phyloP scores from a whole-genome alignment of 2,797 vertebrate genomes.

The Siniperca obscura region DNA sequence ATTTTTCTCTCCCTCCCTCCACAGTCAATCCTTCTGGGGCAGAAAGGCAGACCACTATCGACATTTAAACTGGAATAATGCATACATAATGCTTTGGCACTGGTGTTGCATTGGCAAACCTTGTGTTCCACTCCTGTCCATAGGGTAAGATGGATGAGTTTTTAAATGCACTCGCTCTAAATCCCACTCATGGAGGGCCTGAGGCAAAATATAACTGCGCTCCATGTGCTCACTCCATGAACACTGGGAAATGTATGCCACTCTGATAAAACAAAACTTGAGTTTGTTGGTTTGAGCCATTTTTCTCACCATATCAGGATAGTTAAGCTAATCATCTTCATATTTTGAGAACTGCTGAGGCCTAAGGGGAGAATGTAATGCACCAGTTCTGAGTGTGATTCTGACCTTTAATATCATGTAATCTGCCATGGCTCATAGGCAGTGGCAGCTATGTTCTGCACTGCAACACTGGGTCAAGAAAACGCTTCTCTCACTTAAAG shows the following conservation, averaged over 20 bases:
- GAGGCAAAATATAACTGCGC: constrained; percentile 36
- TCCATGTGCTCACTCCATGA: constrained; percentile 23
- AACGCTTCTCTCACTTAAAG: neutral
- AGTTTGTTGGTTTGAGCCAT: constrained; percentile 20
- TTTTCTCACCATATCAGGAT: constrained; percentile 19
- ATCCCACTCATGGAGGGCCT: constrained; percentile 38
- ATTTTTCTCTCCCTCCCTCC: constrained; percentile 29
- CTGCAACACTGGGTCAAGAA: constrained; percentile 1
- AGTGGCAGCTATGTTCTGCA: neutral
- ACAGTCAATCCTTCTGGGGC: constrained; percentile 50
- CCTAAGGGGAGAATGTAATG: neutral
- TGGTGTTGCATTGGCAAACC: constrained; percentile 42
- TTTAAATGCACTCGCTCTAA: constrained; percentile 51
- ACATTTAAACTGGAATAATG: constrained; percentile 75
- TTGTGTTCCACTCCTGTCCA: constrained; percentile 40
- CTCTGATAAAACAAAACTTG: neutral
- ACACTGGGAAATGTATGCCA: constrained; percentile 17
- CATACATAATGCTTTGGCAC: constrained; percentile 54
- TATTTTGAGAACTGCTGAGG: constrained; percentile 19
- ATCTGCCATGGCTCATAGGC: constrained; percentile 11
- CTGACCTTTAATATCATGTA: constrained; percentile 36
- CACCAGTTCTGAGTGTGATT: constrained; percentile 7
- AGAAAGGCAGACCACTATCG: constrained; percentile 56
- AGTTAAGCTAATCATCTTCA: constrained; percentile 19
- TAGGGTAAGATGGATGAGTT: constrained; percentile 44